Conservation (phyloP, 2,888 invertebrate genomes). For the Athalia rosae region DNA sequence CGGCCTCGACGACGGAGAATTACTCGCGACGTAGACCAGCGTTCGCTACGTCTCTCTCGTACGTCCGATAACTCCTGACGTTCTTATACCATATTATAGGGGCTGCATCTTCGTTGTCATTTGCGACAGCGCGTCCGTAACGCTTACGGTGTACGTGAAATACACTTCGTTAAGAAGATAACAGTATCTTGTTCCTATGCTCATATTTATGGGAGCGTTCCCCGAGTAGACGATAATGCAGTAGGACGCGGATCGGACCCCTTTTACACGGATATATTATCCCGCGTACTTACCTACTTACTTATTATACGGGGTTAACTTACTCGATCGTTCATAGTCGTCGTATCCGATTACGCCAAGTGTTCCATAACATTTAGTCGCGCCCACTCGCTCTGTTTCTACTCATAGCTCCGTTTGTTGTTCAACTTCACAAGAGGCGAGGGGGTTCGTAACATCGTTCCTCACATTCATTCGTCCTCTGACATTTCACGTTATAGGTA, state of each 20-base stretch:
- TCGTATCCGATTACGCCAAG: slow-evolving; percentile 56
- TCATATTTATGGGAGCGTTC: slow-evolving; percentile 11
- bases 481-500: background rate
- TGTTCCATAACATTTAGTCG: slow-evolving; percentile 51
- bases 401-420: background rate
- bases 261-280: slow-evolving; percentile 38
- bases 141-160: slow-evolving; percentile 7
- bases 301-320: slow-evolving; percentile 39
- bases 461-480: slow-evolving; percentile 4
- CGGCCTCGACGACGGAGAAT: too few species aligned
- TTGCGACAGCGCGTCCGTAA: slow-evolving; percentile 8
- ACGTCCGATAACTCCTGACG: slow-evolving; percentile 42
- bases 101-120: slow-evolving; percentile 16
- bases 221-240: slow-evolving; percentile 33
- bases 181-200: slow-evolving; percentile 31
- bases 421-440: too few species aligned
- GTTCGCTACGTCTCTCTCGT: background rate
- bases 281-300: background rate
- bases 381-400: background rate
- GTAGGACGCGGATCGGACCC: slow-evolving; percentile 47
- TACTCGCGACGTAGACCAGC: too few species aligned
- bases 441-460: background rate
- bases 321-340: slow-evolving; percentile 40
- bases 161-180: slow-evolving; percentile 46
- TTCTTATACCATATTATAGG: slow-evolving; percentile 28